Percentiles rank a stretch among this genome's conserved stretches.
These are phyloP conservation scores for Hybos culiciformis DNA, from an alignment of 2,888 invertebrate species.

Conservation along the genomic window DNA sequence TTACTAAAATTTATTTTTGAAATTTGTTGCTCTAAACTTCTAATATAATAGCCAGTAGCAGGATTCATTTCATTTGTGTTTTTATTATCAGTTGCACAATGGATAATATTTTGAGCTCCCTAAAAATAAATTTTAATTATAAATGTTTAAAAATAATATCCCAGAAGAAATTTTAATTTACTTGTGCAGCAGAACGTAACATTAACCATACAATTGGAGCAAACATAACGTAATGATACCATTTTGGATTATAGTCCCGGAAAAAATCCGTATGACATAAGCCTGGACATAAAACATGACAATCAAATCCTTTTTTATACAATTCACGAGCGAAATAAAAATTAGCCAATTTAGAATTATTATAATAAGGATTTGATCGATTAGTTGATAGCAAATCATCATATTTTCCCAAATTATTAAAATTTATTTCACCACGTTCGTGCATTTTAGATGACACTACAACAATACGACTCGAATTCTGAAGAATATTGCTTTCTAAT, in stretches of 20 bases:
- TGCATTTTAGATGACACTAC: constrained; percentile 58
- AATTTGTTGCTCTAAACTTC: constrained; percentile 52
- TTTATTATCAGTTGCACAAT: constrained; percentile 53
- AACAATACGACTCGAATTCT: constrained; percentile 40
- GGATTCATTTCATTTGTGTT: constrained; percentile 24
- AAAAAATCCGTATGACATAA: constrained; percentile 48
- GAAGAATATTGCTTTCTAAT: constrained; percentile 41
- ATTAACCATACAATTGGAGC: constrained; percentile 55
- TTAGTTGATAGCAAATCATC: constrained; percentile 28
- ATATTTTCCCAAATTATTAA: constrained; percentile 50
- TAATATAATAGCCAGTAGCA: constrained; percentile 59
- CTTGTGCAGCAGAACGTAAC: constrained; percentile 60
- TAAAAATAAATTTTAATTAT: constrained; percentile 30
- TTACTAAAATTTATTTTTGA: constrained; percentile 48
- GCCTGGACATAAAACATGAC: constrained; percentile 58
- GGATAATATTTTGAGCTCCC: constrained; percentile 68
- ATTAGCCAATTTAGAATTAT: constrained; percentile 66
- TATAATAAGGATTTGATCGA: constrained; percentile 46
- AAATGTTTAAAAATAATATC: constrained; percentile 6
- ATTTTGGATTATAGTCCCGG: constrained; percentile 43
- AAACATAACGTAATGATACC: constrained; percentile 60
- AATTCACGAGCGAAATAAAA: constrained; percentile 55
- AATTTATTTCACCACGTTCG: constrained; percentile 51
- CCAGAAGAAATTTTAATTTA: too few species aligned
- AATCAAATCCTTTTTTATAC: constrained; percentile 47